Base-by-base conservation (phyloP, 1,140 invertebrate species). In the Aphaenogaster floridana region DNA sequence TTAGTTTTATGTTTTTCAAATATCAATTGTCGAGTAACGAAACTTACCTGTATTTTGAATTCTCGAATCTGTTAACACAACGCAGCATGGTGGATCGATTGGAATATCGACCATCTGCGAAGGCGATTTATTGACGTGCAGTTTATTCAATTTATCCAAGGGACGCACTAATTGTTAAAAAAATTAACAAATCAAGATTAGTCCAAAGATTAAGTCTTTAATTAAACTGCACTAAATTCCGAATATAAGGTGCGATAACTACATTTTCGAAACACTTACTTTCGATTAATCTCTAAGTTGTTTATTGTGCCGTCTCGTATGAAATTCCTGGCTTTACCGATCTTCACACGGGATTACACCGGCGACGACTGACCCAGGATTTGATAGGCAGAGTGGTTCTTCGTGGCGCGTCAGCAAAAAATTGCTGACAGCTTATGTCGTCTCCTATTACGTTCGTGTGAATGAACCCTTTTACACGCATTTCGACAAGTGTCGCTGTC, bases 391-490 rank as follows among this genome's bases (percentile, higher is more conserved):
- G 21, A 66, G 1, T 34, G 7, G 5, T 48, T 59, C 17, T 21
- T 87, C 36, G 48, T 17, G n/a, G 9, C n/a, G 78, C n/a, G 79
- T 90, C 89, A 90, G 80, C 79, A 64, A 69, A 64, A 88, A 89
- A 48, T 61, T 42, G 63, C 57, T 76, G 80, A 84, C 69, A 8
- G n/a, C 42, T 69, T n/a, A 71, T 90, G 80, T 88, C 79, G 36
- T 84, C 74, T 86, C 78, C 13, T 45, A 54, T 88, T 54, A 17
- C 21, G 8, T 15, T 1, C 13, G 15, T 57, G 86, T 80, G 79
- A 90, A 84, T 11, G 74, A 90, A 76, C 71, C 28, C 13, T 39
- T 15, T 50, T 77, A 63, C 48, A 77, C 42, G 36, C 17, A 72
- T 86, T 50, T 45, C 61, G 54, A 78, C 11, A 68, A 81, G 74